Evolutionary conservation across 2,113 vertebrate species (phyloP).

Genomic region (Acrocephalus arundinaceus): DNA sequence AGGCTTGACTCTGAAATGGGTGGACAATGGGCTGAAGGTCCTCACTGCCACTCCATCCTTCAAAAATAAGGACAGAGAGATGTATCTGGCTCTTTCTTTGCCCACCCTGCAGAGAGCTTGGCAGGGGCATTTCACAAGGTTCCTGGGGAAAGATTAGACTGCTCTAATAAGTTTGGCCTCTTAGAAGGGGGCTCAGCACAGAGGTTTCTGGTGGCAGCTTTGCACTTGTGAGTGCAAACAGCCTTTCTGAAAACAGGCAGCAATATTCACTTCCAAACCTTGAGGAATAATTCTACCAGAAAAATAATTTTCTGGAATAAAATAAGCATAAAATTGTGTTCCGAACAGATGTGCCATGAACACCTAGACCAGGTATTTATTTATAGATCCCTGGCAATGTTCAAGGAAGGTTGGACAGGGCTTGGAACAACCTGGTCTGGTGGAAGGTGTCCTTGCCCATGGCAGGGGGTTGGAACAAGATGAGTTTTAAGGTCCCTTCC

Average conservation of each 20-base stretch:
- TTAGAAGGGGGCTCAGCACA: not conserved
- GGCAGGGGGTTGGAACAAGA: not conserved
- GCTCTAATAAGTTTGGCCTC: not conserved
- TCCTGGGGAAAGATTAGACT: not conserved
- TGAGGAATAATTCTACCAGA: not conserved
- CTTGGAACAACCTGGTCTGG: not conserved
- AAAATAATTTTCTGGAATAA: not conserved
- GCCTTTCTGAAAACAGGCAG: not conserved
- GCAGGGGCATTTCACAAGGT: not conserved
- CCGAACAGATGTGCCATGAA: not conserved
- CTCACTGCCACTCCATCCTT: not conserved
- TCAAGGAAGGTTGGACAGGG: not conserved
- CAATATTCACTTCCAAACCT: not conserved
- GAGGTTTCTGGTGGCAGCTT: not conserved
- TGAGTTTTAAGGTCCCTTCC: not conserved
- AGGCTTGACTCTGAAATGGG: not conserved
- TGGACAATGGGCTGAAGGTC: not conserved
- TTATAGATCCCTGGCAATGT: not conserved
- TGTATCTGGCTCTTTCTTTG: not conserved
- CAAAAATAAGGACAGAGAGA: not conserved
- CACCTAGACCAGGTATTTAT: not conserved
- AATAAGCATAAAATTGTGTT: not conserved
- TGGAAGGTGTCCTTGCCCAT: not conserved
- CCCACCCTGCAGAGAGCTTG: not conserved
- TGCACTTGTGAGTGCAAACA: not conserved